Evolutionary conservation across 2,797 vertebrate genomes (phyloP).

Genomic region (Meriones psammophilus): DNA sequence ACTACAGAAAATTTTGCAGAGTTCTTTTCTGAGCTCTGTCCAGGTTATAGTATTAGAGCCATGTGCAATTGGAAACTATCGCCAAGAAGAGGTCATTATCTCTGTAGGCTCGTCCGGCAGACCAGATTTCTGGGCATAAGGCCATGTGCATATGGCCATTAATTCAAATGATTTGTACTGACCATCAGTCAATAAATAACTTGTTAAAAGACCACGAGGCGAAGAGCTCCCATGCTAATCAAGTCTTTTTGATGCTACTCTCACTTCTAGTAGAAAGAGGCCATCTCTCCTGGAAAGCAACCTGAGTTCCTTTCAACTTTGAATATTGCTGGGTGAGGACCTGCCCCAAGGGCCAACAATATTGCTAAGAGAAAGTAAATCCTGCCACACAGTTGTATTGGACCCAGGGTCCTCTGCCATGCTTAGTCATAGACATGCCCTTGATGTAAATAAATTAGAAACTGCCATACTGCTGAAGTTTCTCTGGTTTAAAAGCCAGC

Average conservation of each 20-base stretch:
- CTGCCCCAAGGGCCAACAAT: neutral
- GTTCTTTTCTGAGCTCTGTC: neutral
- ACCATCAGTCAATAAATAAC: conserved; percentile 38
- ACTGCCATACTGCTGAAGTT: neutral
- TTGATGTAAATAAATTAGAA: neutral
- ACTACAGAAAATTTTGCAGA: conserved; percentile 34
- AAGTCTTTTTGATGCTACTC: neutral
- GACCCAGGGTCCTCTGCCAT: neutral
- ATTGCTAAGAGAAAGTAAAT: neutral
- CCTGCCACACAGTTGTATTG: neutral
- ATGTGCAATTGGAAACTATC: conserved; percentile 41
- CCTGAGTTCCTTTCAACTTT: neutral
- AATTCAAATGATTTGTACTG: conserved; percentile 42
- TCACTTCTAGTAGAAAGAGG: neutral
- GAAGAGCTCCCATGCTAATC: neutral
- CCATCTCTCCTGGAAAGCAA: neutral
- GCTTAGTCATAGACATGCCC: neutral
- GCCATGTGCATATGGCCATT: conserved; percentile 38
- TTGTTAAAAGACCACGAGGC: conserved; percentile 21
- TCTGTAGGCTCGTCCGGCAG: neutral
- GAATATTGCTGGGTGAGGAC: neutral
- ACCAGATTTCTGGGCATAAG: conserved; percentile 44
- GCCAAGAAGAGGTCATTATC: conserved; percentile 37
- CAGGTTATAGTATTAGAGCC: neutral
- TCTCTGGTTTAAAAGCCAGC: neutral